Conservation (phyloP, 2,888 invertebrate species). For the Anoncus sp. region DNA sequence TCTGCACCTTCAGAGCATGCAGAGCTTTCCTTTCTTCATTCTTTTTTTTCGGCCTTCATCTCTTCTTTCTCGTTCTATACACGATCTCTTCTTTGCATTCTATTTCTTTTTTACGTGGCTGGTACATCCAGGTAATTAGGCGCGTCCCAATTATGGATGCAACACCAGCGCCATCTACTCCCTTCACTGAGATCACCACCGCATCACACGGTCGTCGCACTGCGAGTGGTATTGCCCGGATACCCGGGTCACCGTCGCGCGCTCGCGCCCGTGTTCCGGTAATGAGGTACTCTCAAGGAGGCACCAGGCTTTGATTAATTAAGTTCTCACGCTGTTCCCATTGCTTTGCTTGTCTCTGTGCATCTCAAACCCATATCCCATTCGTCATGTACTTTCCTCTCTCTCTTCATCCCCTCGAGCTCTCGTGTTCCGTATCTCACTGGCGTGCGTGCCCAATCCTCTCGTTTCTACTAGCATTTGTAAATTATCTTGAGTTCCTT, state of each 20-base stretch:
- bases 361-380: conserved; percentile 50
- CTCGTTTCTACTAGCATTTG: conserved; percentile 40
- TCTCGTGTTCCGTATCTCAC: conserved; percentile 26
- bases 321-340: conserved; percentile 53
- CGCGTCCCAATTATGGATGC: conserved; percentile 54
- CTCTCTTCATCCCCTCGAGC: background rate
- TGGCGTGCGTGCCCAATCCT: conserved; percentile 51
- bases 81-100: background rate
- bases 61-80: conserved; percentile 8
- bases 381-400: conserved; percentile 49
- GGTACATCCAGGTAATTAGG: conserved; percentile 56
- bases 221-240: background rate
- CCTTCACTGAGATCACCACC: conserved; percentile 33
- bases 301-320: conserved; percentile 62
- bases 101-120: conserved; percentile 31
- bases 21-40: conserved; percentile 18
- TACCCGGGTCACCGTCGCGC: conserved; percentile 25
- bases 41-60: background rate
- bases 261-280: conserved; percentile 45
- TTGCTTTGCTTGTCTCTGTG: conserved; percentile 52
- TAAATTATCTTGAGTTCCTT: conserved; percentile 48
- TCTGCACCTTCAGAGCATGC: conserved; percentile 11
- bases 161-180: conserved; percentile 32
- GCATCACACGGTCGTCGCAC: conserved; percentile 40
- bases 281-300: conserved; percentile 63